These are phyloP conservation scores for Lerista edwardsae DNA, from an alignment of 2,797 vertebrate species.

Conservation along the genomic window DNA sequence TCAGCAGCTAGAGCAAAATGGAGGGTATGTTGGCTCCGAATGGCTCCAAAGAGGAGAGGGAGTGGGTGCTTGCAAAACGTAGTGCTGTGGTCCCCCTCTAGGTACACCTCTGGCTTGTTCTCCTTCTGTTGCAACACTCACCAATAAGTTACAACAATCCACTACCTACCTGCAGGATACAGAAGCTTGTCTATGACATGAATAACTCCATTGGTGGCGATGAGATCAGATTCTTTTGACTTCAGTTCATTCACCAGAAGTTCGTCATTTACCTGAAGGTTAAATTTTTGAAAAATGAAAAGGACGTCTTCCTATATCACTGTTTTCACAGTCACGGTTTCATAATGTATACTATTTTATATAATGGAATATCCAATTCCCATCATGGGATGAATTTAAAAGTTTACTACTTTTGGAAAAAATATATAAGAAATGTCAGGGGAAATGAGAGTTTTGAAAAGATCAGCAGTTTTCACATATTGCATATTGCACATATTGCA, in stretches of 20 bases:
- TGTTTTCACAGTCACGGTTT: too few species aligned
- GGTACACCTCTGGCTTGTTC: too few species aligned
- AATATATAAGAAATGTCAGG: background rate
- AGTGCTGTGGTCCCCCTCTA: too few species aligned
- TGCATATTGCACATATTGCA: too few species aligned
- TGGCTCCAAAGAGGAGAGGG: too few species aligned
- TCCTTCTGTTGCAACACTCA: background rate
- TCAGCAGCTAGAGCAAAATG: too few species aligned
- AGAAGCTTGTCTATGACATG: constrained; percentile 88
- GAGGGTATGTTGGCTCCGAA: too few species aligned
- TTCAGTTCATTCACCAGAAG: constrained; percentile 87
- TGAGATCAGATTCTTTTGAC: constrained; percentile 86
- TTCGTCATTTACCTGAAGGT: constrained; percentile 84
- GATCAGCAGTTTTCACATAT: background rate
- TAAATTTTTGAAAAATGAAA: constrained; percentile 20
- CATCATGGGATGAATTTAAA: background rate
- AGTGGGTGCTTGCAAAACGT: too few species aligned
- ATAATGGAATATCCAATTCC: background rate
- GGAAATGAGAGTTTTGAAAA: background rate
- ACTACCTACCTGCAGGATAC: constrained; percentile 87
- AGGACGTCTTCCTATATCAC: background rate
- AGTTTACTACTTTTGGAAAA: background rate
- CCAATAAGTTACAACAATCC: background rate
- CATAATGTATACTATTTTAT: background rate
- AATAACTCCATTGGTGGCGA: constrained; percentile 95